These are phyloP conservation scores for Deroptyus accipitrinus DNA, from an alignment of 2,113 vertebrate species.

Conservation along the genomic window DNA sequence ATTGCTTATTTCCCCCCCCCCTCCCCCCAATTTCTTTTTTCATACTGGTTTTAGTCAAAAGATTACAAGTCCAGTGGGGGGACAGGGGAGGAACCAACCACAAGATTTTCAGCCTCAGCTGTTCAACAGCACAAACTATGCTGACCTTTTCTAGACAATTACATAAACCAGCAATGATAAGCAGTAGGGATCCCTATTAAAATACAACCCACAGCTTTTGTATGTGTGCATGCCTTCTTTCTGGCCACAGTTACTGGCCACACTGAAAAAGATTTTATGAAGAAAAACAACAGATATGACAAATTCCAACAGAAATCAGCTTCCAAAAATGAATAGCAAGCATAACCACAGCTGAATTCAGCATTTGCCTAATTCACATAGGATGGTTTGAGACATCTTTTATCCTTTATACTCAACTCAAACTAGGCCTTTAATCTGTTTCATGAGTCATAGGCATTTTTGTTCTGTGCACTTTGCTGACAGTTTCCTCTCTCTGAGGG, in stretches of 20 bases:
- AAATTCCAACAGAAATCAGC: constrained; percentile 26
- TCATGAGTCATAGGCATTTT: constrained; percentile 51
- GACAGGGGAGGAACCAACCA: rapidly evolving
- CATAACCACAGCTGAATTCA: constrained; percentile 1
- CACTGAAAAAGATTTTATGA: constrained; percentile 19
- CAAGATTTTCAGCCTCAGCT: constrained; percentile 9
- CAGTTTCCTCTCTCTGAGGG: constrained; percentile 11
- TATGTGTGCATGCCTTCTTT: constrained; percentile 24
- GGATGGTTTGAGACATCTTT: constrained; percentile 16
- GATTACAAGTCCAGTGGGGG: neutral
- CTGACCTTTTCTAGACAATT: constrained; percentile 67
- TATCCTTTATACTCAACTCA: constrained; percentile 3
- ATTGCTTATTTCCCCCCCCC: neutral
- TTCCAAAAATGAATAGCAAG: neutral
- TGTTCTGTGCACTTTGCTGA: neutral
- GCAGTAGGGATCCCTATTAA: constrained; percentile 61
- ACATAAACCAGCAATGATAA: constrained; percentile 57
- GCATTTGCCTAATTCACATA: constrained; percentile 13
- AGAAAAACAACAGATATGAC: constrained; percentile 39
- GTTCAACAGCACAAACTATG: constrained; percentile 42
- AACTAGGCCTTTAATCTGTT: constrained; percentile 30
- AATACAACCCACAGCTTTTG: constrained; percentile 45
- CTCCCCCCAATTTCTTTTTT: neutral
- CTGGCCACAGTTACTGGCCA: neutral
- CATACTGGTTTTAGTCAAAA: neutral